Conservation (phyloP, 2,797 vertebrate genomes). For the Picus viridis region DNA sequence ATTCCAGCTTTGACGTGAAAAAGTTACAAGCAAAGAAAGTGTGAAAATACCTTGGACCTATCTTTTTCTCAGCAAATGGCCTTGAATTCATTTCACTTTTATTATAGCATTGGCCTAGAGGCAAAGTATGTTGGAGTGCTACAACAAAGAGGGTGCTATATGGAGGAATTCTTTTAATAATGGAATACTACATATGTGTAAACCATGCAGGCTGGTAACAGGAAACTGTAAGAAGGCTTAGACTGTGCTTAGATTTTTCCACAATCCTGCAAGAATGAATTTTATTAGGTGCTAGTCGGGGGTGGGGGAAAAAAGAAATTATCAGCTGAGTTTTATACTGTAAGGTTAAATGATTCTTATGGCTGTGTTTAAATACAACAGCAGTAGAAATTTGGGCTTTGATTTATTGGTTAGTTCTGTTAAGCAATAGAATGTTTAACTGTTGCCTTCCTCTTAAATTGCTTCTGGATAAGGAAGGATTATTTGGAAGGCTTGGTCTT, state of each 20-base stretch:
- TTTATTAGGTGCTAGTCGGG: slow-evolving; percentile 82
- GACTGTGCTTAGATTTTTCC: slow-evolving; percentile 78
- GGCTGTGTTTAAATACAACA: slow-evolving; percentile 63
- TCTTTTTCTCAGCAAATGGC: slow-evolving; percentile 55
- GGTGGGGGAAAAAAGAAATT: slow-evolving; percentile 72
- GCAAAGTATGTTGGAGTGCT: slow-evolving; percentile 66
- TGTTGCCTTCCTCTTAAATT: slow-evolving; percentile 39
- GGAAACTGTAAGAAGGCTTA: slow-evolving; percentile 76
- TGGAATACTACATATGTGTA: slow-evolving; percentile 77
- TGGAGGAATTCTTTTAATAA: slow-evolving; percentile 69
- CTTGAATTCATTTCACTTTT: slow-evolving; percentile 77
- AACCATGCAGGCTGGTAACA: slow-evolving; percentile 75
- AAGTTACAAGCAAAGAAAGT: slow-evolving; percentile 36
- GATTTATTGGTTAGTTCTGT: neutral
- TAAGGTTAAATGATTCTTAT: slow-evolving; percentile 76
- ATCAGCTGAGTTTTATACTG: slow-evolving; percentile 78
- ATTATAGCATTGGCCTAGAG: slow-evolving; percentile 71
- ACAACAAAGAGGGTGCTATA: slow-evolving; percentile 80
- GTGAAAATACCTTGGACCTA: slow-evolving; percentile 45
- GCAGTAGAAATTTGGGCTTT: slow-evolving; percentile 59
- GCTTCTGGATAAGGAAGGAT: slow-evolving; percentile 43
- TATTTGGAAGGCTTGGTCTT: slow-evolving; percentile 42
- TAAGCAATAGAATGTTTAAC: slow-evolving; percentile 66
- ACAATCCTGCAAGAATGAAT: slow-evolving; percentile 78
- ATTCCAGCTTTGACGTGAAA: slow-evolving; percentile 44